Evolutionary conservation across 2,113 vertebrate species (phyloP).

Genomic region (Dicrurus megarhynchus): DNA sequence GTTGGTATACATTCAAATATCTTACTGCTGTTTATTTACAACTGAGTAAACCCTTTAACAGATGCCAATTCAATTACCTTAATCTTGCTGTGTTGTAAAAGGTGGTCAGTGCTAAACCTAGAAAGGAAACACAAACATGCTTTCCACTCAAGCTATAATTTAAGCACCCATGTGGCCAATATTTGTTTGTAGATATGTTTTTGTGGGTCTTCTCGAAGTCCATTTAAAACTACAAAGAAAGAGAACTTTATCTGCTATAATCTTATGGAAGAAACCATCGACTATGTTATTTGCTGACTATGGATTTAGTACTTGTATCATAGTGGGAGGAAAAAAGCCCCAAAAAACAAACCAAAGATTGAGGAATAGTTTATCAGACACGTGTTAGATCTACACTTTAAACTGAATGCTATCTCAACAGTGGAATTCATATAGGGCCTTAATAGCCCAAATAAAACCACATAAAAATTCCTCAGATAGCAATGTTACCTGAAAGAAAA

Average conservation of each 20-base stretch:
- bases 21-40: background rate
- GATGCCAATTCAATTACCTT: background rate
- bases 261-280: background rate
- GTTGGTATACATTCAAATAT: background rate
- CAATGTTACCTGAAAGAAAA: background rate
- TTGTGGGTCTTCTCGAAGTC: background rate
- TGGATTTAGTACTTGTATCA: background rate
- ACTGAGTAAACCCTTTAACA: background rate
- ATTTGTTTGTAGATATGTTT: background rate
- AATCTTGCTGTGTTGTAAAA: background rate
- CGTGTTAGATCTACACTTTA: background rate
- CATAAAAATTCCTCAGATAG: background rate
- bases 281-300: background rate
- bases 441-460: background rate
- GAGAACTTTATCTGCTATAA: background rate
- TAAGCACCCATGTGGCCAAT: background rate
- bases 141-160: background rate
- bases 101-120: background rate
- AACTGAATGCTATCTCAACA: background rate
- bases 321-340: accelerated
- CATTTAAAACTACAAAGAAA: background rate
- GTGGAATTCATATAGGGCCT: background rate
- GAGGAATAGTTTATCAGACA: background rate
- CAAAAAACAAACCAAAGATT: background rate
- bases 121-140: background rate